Base-by-base conservation (phyloP, 2,113 vertebrate species). In the Pseudorasbora parva region DNA sequence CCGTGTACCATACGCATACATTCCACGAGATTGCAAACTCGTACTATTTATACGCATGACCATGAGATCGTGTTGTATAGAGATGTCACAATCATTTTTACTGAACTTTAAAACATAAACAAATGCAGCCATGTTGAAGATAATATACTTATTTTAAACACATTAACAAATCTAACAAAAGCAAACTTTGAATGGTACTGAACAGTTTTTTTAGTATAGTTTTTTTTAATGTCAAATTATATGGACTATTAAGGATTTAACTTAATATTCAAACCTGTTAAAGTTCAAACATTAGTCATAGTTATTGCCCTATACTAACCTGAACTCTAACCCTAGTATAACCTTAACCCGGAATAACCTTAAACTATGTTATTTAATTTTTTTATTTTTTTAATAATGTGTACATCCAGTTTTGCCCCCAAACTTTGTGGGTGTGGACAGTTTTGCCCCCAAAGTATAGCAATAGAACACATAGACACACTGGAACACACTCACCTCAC, bases 401-500 rank as follows among this genome's bases (percentile, higher is more conserved):
- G 23, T 14, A 69, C 8, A 12, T 10, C 7, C 30, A 19, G 27
- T 66, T 66, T 66, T 66, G 62, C 37, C 30, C 30, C 8, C 8
- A 21, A 21, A 68, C 30, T 37, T 66, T 66, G 15, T 37, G 27
- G 33, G 5, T 19, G 3, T 72, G 14, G 23, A 49, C n/a, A 51
- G 8, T 5, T 27, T 27, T 30, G 43, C 8, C 3, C 69, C 33
- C 33, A 41, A 68, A n/a, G 33, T 41, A 41, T 41, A 72, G 69
- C 7, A 66, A 33, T 27, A 3, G 11, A 66, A 14, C 23, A 8
- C 72, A 74, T 76, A 15, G 30, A 30, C 75, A 71, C 72, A 64
- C n/a, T 57, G 5, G 59, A 19, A 78, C 43, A 37, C 66, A 47
- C 86, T 82, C 91, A 94, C 94, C 93, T 94, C 87, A 90, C 25